Evolutionary conservation across 2,797 vertebrate species (phyloP).

Genomic region (Oreochromis grahami): DNA sequence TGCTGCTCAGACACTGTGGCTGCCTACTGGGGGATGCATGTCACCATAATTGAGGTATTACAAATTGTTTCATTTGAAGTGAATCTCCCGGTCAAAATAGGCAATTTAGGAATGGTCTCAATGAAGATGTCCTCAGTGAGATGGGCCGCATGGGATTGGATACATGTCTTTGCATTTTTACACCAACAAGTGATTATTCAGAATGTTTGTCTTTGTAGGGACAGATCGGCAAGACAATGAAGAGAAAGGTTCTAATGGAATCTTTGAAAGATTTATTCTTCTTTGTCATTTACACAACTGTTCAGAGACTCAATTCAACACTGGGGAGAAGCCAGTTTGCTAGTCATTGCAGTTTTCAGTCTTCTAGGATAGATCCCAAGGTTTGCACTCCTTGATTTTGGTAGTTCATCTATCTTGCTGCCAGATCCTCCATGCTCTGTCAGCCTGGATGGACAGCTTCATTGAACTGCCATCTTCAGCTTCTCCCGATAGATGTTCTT

Average conservation of each 20-base stretch:
- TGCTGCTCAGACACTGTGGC: conserved; percentile 24
- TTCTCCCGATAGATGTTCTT: neutral
- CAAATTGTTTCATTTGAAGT: conserved; percentile 43
- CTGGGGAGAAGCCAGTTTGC: neutral
- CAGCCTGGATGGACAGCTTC: neutral
- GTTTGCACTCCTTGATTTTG: neutral
- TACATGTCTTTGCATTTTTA: neutral
- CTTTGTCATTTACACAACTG: neutral
- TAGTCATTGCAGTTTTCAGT: neutral
- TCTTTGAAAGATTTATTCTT: neutral
- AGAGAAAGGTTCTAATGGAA: neutral
- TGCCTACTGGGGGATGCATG: conserved; percentile 26
- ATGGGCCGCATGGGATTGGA: neutral
- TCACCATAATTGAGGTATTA: conserved; percentile 54
- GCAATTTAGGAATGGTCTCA: conserved; percentile 12
- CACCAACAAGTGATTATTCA: neutral
- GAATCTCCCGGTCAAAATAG: conserved; percentile 27
- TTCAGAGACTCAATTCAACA: neutral
- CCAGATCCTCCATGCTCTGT: neutral
- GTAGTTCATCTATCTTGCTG: neutral
- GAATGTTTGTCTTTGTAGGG: neutral
- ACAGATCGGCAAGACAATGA: neutral
- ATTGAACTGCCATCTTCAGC: rapidly evolving
- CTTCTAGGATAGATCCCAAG: neutral
- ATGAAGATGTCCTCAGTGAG: neutral